These are phyloP conservation scores for Phodopus roborovskii DNA, from an alignment of 2,113 vertebrate species.

Conservation along the genomic window DNA sequence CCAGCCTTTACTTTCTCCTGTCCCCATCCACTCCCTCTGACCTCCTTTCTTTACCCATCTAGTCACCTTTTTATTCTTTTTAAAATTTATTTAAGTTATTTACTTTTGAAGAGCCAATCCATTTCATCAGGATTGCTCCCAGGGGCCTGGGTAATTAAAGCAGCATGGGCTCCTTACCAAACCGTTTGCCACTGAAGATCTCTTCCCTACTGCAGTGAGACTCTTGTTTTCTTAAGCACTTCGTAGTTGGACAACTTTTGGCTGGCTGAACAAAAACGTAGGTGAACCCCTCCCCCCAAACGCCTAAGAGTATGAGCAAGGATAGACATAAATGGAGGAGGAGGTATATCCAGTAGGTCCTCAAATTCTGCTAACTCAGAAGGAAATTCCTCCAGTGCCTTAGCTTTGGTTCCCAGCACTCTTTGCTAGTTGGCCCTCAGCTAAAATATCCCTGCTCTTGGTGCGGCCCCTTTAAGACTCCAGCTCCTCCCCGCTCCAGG, in stretches of 20 bases:
- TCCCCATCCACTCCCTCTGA: neutral
- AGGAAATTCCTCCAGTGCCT: neutral
- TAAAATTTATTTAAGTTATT: neutral
- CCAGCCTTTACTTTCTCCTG: neutral
- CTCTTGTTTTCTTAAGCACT: constrained; percentile 22
- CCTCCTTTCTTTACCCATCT: neutral
- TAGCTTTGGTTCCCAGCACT: neutral
- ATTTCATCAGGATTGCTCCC: neutral
- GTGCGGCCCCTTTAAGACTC: constrained; percentile 76
- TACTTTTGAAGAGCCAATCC: neutral
- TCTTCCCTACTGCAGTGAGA: neutral
- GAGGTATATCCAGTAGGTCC: neutral
- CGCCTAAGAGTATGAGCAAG: constrained; percentile 9
- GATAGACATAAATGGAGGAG: neutral
- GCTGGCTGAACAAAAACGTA: constrained; percentile 9
- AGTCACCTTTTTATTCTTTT: neutral
- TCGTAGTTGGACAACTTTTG: constrained; percentile 44
- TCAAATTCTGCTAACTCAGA: neutral
- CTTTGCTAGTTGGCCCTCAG: neutral
- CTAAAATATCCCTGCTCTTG: neutral
- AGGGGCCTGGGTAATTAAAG: neutral
- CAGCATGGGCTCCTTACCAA: neutral
- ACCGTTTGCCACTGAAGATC: neutral
- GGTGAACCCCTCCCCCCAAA: neutral
- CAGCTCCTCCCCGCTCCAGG: constrained; percentile 78